A percentile compares a stretch with the other conserved stretches of the same genome.
phyloP scores from a whole-genome alignment of 2,113 vertebrate genomes.

The Morphnarchus princeps region DNA sequence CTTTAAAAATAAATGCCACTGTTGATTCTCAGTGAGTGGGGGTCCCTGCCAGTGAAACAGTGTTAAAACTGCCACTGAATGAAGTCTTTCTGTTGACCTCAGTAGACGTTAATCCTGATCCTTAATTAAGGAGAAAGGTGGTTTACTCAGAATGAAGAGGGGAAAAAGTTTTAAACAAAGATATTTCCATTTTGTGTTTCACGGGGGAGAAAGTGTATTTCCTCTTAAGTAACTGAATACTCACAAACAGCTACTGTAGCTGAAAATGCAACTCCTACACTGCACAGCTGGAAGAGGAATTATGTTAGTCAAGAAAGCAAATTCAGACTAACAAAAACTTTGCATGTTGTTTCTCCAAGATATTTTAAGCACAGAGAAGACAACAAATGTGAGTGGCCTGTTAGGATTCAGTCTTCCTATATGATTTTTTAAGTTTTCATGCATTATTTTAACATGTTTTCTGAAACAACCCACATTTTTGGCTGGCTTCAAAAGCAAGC shows the following conservation, averaged over 20 bases:
- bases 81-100: background rate
- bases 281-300: background rate
- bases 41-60: background rate
- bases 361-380: background rate
- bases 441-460: background rate
- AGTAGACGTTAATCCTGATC: background rate
- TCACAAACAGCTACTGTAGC: background rate
- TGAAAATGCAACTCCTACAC: background rate
- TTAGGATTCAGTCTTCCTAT: background rate
- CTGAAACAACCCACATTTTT: background rate
- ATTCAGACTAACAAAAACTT: background rate
- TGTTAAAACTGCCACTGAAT: background rate
- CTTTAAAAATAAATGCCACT: background rate
- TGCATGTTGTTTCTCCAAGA: background rate
- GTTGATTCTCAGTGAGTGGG: background rate
- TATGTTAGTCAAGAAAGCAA: background rate
- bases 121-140: background rate
- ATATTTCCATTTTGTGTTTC: background rate
- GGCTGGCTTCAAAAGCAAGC: background rate
- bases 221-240: background rate
- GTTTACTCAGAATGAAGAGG: background rate
- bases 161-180: background rate
- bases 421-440: background rate
- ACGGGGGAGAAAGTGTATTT: background rate
- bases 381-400: background rate